Conservation (phyloP, 2,888 invertebrate genomes). For the Bibio marci region DNA sequence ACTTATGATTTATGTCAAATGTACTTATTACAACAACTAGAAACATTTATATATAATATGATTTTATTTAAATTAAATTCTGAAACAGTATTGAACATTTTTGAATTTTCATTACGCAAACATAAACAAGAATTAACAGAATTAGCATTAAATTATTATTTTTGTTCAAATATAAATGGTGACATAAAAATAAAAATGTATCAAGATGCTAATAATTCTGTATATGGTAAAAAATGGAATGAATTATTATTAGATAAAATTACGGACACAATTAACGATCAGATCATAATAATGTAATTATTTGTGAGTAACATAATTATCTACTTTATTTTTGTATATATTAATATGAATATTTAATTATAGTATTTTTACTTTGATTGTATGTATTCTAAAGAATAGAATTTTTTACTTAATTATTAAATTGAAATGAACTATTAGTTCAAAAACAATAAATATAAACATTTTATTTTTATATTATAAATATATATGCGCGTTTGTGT, state of each 20-base stretch:
- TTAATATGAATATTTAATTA: no score
- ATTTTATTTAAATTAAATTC: conserved; percentile 20
- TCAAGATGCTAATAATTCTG: conserved; percentile 17
- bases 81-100: conserved; percentile 20
- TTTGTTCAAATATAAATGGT: conserved; percentile 19
- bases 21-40: conserved; percentile 25
- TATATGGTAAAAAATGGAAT: conserved; percentile 26
- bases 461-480: no score
- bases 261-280: neutral
- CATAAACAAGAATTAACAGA: conserved; percentile 26
- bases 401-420: no score
- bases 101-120: conserved; percentile 28
- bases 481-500: no score
- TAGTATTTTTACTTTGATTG: no score
- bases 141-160: conserved; percentile 26
- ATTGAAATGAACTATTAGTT: no score
- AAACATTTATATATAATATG: conserved; percentile 18
- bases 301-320: no score
- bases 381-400: no score
- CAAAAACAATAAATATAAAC: no score
- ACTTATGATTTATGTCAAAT: conserved; percentile 27
- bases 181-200: conserved; percentile 22
- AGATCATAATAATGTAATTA: no score
- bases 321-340: no score
- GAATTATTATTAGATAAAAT: conserved; percentile 27